phyloP scores from a whole-genome alignment of 2,113 vertebrate species.

The Rhinolophus ferrumequinum region DNA sequence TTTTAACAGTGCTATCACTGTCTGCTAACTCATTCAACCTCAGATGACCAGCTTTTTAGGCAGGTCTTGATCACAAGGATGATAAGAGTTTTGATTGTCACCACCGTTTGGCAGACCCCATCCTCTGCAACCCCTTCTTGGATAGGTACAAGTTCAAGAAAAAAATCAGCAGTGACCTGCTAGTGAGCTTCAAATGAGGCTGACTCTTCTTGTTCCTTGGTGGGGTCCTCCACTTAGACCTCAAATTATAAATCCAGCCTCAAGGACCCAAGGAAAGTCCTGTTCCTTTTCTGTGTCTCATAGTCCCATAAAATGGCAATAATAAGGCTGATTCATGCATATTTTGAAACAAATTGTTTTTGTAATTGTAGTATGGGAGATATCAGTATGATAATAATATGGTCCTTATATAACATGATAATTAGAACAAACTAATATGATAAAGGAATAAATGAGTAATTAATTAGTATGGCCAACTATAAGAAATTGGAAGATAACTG shows the following conservation, averaged over 20 bases:
- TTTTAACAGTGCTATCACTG: background rate
- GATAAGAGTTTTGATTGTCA: background rate
- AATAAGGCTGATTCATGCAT: background rate
- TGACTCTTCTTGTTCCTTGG: background rate
- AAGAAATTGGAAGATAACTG: background rate
- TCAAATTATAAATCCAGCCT: background rate
- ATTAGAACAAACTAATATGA: background rate
- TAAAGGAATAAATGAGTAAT: background rate
- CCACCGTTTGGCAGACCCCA: background rate
- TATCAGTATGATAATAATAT: background rate
- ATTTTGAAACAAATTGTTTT: conserved; percentile 37
- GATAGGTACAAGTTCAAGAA: background rate
- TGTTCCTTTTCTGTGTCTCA: background rate
- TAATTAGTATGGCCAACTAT: background rate
- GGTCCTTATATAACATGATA: conserved; percentile 35
- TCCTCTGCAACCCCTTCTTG: background rate
- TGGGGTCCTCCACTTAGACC: background rate
- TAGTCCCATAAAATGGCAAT: background rate
- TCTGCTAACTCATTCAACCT: background rate
- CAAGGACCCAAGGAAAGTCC: background rate
- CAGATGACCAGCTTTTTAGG: background rate
- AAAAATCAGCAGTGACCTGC: background rate
- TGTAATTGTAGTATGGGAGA: background rate
- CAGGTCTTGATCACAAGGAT: background rate
- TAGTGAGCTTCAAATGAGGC: background rate